Conservation (phyloP, 2,113 vertebrate genomes). For the Brachyistius frenatus region DNA sequence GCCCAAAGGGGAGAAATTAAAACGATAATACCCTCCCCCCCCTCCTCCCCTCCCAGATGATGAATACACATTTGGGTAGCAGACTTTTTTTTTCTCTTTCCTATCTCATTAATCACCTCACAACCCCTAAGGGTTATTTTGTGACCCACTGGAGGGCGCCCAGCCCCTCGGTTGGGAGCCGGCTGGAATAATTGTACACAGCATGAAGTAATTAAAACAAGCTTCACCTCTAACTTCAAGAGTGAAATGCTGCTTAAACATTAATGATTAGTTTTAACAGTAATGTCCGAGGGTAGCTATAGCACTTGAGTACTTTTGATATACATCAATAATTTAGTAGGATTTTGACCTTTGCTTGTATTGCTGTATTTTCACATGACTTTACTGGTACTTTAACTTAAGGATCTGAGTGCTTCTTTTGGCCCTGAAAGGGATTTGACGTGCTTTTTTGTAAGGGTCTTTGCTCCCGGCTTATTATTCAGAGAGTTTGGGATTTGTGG, state of each 20-base stretch:
- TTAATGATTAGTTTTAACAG: conserved; percentile 10
- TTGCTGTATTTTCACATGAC: neutral
- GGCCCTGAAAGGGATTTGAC: neutral
- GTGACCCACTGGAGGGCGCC: too few relatives aligned
- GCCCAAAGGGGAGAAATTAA: too few relatives aligned
- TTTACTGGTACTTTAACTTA: neutral
- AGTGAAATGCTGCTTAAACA: neutral
- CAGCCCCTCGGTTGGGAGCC: too few relatives aligned
- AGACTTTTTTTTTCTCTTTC: too few relatives aligned
- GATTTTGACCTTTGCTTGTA: neutral
- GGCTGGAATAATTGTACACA: neutral
- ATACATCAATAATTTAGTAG: neutral
- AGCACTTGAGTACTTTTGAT: neutral
- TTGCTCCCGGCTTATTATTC: conserved; percentile 38
- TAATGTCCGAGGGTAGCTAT: neutral
- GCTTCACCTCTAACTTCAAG: neutral
- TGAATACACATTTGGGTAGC: neutral
- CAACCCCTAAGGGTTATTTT: too few relatives aligned
- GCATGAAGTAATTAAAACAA: conserved; percentile 4
- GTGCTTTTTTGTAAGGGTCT: neutral
- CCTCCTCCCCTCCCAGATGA: neutral
- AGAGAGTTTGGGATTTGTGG: conserved; percentile 41
- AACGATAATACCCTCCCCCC: too few relatives aligned
- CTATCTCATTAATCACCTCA: too few relatives aligned
- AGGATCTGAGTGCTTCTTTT: neutral